Conservation (phyloP, 2,888 invertebrate species). For the Nezara viridula region DNA sequence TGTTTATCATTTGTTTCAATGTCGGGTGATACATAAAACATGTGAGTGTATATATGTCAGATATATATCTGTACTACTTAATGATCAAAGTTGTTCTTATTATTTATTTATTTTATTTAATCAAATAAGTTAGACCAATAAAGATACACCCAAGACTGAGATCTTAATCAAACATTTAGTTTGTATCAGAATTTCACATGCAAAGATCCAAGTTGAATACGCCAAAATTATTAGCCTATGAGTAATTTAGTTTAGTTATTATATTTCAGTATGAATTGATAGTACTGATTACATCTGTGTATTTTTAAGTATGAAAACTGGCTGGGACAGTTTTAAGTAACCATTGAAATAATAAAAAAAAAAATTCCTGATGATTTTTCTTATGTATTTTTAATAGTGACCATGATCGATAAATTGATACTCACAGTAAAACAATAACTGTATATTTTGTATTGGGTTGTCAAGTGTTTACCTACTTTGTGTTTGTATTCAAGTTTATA, state of each 20-base stretch:
- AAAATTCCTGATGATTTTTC: background rate
- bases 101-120: slow-evolving; percentile 34
- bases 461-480: background rate
- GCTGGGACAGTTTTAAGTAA: slow-evolving; percentile 34
- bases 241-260: slow-evolving; percentile 29
- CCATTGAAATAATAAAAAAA: background rate
- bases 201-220: background rate
- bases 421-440: background rate
- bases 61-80: slow-evolving; percentile 6
- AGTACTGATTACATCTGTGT: background rate
- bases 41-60: background rate
- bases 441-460: slow-evolving; percentile 9
- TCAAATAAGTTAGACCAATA: slow-evolving; percentile 11
- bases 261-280: background rate
- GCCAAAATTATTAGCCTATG: slow-evolving; percentile 1
- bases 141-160: slow-evolving; percentile 34
- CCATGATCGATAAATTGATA: slow-evolving; percentile 7
- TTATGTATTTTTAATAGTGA: background rate
- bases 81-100: slow-evolving; percentile 21
- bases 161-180: slow-evolving; percentile 45
- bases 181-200: slow-evolving; percentile 12
- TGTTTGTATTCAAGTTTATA: too few relatives aligned
- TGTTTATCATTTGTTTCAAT: background rate
- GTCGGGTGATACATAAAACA: background rate
- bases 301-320: slow-evolving; percentile 25